phyloP scores from a whole-genome alignment of 92 coral and sea anemone genomes.

The Phenganax stokvisi region DNA sequence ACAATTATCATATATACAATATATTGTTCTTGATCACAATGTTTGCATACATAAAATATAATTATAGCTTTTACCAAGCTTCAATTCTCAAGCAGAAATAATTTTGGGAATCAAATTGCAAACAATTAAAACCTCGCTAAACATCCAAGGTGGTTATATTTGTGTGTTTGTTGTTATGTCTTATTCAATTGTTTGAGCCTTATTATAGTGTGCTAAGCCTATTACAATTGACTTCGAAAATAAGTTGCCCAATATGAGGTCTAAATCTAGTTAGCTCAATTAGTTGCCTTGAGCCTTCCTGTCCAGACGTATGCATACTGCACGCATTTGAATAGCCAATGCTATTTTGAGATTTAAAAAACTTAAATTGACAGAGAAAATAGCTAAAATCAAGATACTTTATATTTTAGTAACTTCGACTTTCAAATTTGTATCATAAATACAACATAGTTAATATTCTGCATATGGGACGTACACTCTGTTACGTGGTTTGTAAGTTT shows the following conservation, averaged over 20 bases:
- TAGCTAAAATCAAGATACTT: neutral
- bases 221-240: slow-evolving; percentile 13
- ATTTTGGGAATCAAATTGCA: neutral
- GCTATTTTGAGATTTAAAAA: neutral
- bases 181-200: neutral
- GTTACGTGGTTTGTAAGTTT: too few relatives aligned
- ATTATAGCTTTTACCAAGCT: too few relatives aligned
- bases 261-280: slow-evolving; percentile 15
- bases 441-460: too few relatives aligned
- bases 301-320: slow-evolving; percentile 3
- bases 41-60: too few relatives aligned
- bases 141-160: neutral
- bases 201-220: slow-evolving; percentile 14
- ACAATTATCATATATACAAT: too few relatives aligned
- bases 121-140: too few relatives aligned
- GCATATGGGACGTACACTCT: too few relatives aligned
- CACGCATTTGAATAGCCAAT: neutral
- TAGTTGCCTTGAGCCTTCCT: slow-evolving; percentile 20
- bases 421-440: neutral
- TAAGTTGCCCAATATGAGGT: slow-evolving; percentile 1
- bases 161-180: slow-evolving; percentile 1
- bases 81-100: neutral
- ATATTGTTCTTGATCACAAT: too few relatives aligned
- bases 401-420: neutral
- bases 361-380: neutral